phyloP scores from a whole-genome alignment of 2,888 invertebrate genomes.

The Phyllotreta striolata region DNA sequence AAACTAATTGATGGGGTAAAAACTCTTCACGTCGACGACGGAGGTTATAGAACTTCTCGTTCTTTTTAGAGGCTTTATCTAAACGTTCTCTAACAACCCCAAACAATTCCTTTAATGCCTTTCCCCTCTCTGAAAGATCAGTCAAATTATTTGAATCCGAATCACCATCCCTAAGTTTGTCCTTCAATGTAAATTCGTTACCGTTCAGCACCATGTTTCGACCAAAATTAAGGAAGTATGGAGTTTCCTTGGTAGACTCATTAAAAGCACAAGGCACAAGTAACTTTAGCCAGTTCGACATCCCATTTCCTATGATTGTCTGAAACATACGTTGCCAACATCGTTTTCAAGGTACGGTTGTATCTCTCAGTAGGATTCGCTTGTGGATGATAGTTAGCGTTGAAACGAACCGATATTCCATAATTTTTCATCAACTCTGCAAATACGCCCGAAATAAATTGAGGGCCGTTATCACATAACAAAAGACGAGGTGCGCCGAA shows the following conservation, averaged over 20 bases:
- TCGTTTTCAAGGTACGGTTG: conserved; percentile 17
- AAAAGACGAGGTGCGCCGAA: conserved; percentile 32
- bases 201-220: conserved; percentile 12
- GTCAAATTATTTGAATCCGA: not conserved
- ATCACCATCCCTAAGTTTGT: not conserved
- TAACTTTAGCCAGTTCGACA: conserved; percentile 19
- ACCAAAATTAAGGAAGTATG: conserved; percentile 29
- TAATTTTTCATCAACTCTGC: conserved; percentile 18
- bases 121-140: not conserved
- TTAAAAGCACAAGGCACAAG: conserved; percentile 25
- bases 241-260: conserved; percentile 17
- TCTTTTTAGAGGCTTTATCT: conserved; percentile 20
- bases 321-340: conserved; percentile 20
- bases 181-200: not conserved
- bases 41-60: conserved; percentile 23
- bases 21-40: conserved; percentile 22
- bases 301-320: conserved; percentile 31
- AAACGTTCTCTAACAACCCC: conserved; percentile 13
- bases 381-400: conserved; percentile 28
- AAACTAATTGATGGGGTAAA: conserved; percentile 17
- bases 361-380: conserved; percentile 25
- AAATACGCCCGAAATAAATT: conserved; percentile 33
- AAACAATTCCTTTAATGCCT: conserved; percentile 12
- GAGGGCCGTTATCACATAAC: conserved; percentile 41
- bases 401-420: conserved; percentile 10